A percentile compares a stretch with the other conserved stretches of the same genome.
Evolutionary conservation across 2,797 vertebrate genomes (phyloP).

Genomic region (Chrysocyon brachyurus): DNA sequence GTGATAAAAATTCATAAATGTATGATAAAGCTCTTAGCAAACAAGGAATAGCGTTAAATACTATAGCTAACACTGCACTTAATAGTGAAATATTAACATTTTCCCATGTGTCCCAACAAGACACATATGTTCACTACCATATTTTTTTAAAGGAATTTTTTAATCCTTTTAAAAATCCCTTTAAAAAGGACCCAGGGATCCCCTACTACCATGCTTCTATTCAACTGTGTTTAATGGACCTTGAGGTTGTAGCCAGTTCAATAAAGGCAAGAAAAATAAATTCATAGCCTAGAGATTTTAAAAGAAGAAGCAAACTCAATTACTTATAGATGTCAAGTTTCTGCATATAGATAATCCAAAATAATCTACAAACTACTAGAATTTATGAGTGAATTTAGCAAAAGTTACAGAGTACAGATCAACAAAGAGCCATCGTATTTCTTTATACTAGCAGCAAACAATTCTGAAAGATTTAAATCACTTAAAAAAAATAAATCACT

Average conservation of each 20-base stretch:
- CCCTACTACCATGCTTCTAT: not conserved
- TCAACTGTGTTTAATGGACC: not conserved
- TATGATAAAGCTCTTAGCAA: not conserved
- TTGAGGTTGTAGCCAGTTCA: not conserved
- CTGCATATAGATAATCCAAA: not conserved
- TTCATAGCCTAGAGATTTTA: not conserved
- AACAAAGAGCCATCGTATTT: not conserved
- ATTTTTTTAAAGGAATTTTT: too few species aligned
- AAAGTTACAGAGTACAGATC: not conserved
- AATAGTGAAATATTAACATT: not conserved
- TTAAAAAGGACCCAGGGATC: too few species aligned
- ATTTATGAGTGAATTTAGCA: slow-evolving; percentile 23
- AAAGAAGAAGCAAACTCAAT: not conserved
- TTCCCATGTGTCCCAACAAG: not conserved
- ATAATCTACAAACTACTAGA: slow-evolving; percentile 7
- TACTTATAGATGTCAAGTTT: not conserved
- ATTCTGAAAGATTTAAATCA: not conserved
- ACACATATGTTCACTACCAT: not conserved
- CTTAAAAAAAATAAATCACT: not conserved
- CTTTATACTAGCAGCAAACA: not conserved
- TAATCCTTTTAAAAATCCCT: too few species aligned
- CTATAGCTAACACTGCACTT: not conserved
- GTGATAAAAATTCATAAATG: not conserved
- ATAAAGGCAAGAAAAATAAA: slow-evolving; percentile 8
- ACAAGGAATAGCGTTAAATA: not conserved